Percentiles rank a stretch among this genome's conserved stretches.
Evolutionary conservation across 2,888 invertebrate species (phyloP).

Genomic region (Callimorpha dominula): DNA sequence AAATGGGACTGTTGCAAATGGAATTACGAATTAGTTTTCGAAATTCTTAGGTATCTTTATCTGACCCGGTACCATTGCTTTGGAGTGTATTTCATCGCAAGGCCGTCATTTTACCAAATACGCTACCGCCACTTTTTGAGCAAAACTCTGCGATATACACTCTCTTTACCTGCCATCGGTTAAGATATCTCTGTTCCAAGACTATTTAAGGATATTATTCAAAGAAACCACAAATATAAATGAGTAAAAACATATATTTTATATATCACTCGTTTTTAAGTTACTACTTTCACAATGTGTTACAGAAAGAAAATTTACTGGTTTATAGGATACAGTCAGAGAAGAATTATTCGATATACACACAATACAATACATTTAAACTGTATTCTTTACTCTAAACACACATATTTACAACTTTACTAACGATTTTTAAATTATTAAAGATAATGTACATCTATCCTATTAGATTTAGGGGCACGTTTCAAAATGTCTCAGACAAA

Average conservation of each 20-base stretch:
- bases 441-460: conserved; percentile 67
- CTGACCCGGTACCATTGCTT: no score
- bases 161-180: neutral
- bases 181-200: neutral
- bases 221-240: conserved; percentile 69
- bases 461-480: conserved; percentile 28
- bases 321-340: conserved; percentile 65
- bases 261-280: conserved; percentile 74
- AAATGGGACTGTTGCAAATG: no score
- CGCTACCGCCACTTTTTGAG: neutral
- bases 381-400: conserved; percentile 54
- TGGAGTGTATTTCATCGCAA: no score
- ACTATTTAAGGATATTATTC: conserved; percentile 26
- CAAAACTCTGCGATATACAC: no score
- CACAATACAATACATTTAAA: conserved; percentile 70
- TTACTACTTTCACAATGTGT: conserved; percentile 67
- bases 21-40: no score
- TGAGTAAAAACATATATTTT: conserved; percentile 87
- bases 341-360: conserved; percentile 71
- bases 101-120: no score
- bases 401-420: conserved; percentile 65
- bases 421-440: conserved; percentile 58
- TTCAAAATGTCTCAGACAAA: conserved; percentile 3
- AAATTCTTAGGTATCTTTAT: no score
- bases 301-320: conserved; percentile 43